Conservation (phyloP, 1,140 invertebrate genomes). For the Drosophila insularis region DNA sequence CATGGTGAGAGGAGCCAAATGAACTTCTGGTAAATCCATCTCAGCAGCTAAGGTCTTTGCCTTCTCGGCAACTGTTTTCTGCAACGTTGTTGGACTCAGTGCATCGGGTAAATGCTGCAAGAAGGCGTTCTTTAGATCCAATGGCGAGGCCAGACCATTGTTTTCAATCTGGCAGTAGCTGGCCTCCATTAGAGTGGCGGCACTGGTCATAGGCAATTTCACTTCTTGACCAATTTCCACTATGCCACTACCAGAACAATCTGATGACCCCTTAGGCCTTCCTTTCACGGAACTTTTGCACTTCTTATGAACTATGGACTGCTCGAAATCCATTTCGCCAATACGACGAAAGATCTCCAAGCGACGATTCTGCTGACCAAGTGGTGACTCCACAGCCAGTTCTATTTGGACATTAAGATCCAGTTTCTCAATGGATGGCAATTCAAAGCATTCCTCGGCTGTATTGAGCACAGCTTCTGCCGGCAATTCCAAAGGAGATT, state of each 20-base stretch:
- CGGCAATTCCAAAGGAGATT: conserved; percentile 65
- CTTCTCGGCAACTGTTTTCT: conserved; percentile 60
- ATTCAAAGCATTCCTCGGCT: conserved; percentile 84
- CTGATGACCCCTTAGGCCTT: conserved; percentile 11
- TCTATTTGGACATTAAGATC: conserved; percentile 82
- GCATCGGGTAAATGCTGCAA: conserved; percentile 63
- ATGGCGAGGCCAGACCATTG: conserved; percentile 59
- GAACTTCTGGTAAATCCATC: conserved; percentile 61
- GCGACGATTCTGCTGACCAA: conserved; percentile 74
- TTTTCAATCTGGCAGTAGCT: conserved; percentile 76
- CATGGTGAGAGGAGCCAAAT: conserved; percentile 32
- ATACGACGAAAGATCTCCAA: conserved; percentile 78
- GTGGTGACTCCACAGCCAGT: conserved; percentile 78
- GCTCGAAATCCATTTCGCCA: conserved; percentile 76
- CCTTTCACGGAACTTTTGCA: conserved; percentile 26
- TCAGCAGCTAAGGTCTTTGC: conserved; percentile 61
- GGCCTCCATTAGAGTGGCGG: conserved; percentile 70
- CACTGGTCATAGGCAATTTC: conserved; percentile 50
- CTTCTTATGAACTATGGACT: conserved; percentile 65
- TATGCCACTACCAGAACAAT: conserved; percentile 42
- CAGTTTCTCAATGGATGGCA: conserved; percentile 82
- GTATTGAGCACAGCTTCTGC: conserved; percentile 73
- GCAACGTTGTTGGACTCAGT: conserved; percentile 58
- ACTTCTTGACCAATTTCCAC: conserved; percentile 75
- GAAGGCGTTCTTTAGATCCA: conserved; percentile 53